Conservation (phyloP, 2,797 vertebrate genomes). For the Petrocephalus schoutedeni region DNA sequence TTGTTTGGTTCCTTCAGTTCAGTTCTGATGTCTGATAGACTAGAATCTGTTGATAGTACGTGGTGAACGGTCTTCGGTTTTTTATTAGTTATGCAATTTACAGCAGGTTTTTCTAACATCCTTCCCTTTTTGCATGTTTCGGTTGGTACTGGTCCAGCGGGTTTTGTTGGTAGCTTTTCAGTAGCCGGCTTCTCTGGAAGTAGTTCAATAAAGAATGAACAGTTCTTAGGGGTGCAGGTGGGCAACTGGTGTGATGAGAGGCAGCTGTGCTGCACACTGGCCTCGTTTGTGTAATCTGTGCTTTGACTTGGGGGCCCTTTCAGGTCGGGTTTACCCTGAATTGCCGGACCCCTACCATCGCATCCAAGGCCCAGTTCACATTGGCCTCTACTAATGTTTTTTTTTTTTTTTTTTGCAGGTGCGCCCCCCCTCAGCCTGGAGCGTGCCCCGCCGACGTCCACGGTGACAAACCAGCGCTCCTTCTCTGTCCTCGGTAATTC, state of each 20-base stretch:
- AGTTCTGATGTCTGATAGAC: background rate
- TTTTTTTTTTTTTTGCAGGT: conserved; percentile 59
- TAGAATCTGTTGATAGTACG: background rate
- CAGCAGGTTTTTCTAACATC: background rate
- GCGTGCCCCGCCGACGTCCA: conserved; percentile 21
- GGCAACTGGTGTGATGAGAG: conserved; percentile 13
- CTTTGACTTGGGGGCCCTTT: conserved; percentile 37
- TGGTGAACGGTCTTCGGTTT: background rate
- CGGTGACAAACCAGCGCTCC: conserved; percentile 29
- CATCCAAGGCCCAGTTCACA: conserved; percentile 33
- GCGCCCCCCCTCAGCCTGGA: conserved; percentile 35
- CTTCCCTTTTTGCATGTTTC: background rate
- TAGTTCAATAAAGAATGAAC: conserved; percentile 20
- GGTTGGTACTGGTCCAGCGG: background rate
- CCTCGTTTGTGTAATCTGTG: conserved; percentile 27
- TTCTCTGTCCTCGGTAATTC: conserved; percentile 9
- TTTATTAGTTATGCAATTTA: background rate
- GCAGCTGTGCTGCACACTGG: conserved; percentile 3
- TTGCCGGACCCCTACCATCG: conserved; percentile 35
- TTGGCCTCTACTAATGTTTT: conserved; percentile 45
- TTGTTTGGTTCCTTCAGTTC: background rate
- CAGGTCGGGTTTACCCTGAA: conserved; percentile 51
- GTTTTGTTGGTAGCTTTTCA: background rate
- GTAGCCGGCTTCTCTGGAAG: background rate
- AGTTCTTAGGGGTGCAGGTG: background rate